Evolutionary conservation across 1,140 invertebrate genomes (phyloP).

Genomic region (Saccostrea glomerata): DNA sequence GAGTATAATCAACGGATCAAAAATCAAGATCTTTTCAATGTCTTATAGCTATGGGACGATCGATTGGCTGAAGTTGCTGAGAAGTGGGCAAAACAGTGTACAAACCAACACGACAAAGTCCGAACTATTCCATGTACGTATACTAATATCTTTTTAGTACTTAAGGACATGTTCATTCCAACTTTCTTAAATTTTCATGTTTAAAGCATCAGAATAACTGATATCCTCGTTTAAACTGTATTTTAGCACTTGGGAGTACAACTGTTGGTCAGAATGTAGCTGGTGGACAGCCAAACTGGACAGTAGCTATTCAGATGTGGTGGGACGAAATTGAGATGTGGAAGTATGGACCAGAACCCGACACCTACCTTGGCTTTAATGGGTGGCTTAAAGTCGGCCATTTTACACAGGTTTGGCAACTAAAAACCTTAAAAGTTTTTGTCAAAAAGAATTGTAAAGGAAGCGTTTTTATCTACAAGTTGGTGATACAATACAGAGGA

Average conservation of each 20-base stretch:
- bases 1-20: too few species aligned
- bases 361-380: slow-evolving; percentile 63
- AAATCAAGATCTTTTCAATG: too few species aligned
- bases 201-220: too few species aligned
- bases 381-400: slow-evolving; percentile 70
- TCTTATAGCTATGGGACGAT: slow-evolving; percentile 86
- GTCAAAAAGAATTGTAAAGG: too few species aligned
- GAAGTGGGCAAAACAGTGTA: slow-evolving; percentile 89
- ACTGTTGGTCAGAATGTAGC: slow-evolving; percentile 71
- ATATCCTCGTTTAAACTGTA: not conserved
- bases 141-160: not conserved
- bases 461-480: too few species aligned
- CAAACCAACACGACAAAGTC: slow-evolving; percentile 85
- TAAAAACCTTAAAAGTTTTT: too few species aligned
- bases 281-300: slow-evolving; percentile 66
- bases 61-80: slow-evolving; percentile 90
- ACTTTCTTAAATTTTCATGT: too few species aligned
- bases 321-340: slow-evolving; percentile 69
- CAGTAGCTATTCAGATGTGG: slow-evolving; percentile 66
- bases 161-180: too few species aligned
- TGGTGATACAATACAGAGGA: too few species aligned
- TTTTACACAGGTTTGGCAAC: slow-evolving; percentile 69
- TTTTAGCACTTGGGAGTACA: slow-evolving; percentile 59
- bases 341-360: slow-evolving; percentile 64
- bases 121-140: slow-evolving; percentile 66